These are phyloP conservation scores for Cecropterus lyciades DNA, from an alignment of 1,140 invertebrate genomes.

Conservation along the genomic window DNA sequence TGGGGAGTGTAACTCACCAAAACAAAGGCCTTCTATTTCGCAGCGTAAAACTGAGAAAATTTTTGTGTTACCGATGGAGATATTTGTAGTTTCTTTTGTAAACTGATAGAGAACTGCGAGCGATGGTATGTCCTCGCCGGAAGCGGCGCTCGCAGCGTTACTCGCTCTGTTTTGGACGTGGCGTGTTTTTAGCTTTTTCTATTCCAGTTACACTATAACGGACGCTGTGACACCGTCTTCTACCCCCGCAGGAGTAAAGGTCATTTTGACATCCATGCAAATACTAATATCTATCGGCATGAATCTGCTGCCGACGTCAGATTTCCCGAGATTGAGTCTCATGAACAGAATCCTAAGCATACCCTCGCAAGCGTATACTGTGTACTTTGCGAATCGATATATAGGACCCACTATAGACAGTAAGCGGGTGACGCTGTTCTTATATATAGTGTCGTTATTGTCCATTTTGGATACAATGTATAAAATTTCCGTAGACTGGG, in stretches of 20 bases:
- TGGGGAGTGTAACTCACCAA: no score
- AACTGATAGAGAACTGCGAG: not conserved
- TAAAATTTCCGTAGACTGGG: conserved; percentile 52
- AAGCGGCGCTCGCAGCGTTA: conserved; percentile 34
- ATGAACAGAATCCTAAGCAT: conserved; percentile 49
- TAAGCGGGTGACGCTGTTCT: conserved; percentile 41
- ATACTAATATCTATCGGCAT: conserved; percentile 38
- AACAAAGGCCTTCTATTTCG: no score
- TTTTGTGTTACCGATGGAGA: not conserved
- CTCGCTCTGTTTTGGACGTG: conserved; percentile 50
- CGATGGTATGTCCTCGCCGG: conserved; percentile 46
- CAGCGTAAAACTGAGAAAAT: no score
- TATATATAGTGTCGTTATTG: conserved; percentile 48
- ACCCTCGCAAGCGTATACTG: conserved; percentile 50
- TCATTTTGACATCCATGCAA: conserved; percentile 34
- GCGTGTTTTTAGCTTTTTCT: conserved; percentile 48
- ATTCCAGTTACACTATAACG: conserved; percentile 51
- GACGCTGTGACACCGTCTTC: conserved; percentile 40
- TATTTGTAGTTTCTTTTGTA: not conserved
- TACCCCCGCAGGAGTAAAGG: conserved; percentile 36
- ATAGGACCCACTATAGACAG: conserved; percentile 47
- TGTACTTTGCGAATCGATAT: conserved; percentile 53
- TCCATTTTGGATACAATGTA: conserved; percentile 53
- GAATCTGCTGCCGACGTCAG: conserved; percentile 43
- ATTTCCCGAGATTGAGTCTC: conserved; percentile 52